Evolutionary conservation across 2,113 vertebrate species (phyloP), one percentile per base, ranked within the genome.

Genomic region (Oncorhynchus tshawytscha): DNA sequence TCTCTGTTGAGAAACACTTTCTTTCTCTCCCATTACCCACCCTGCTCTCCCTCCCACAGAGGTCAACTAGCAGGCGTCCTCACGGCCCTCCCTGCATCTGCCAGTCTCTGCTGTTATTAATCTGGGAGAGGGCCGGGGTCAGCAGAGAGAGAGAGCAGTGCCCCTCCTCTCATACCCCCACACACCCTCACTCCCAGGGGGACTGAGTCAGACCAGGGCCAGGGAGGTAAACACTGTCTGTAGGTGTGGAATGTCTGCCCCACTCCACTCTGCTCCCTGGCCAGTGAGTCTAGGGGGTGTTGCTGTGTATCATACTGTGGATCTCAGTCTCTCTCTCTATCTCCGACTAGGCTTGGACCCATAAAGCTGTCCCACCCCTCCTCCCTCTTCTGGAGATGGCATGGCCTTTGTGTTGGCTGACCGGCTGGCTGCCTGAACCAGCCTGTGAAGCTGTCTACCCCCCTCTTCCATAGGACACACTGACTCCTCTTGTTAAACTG

Each of bases 1-100:
- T 82, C 80, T 84, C 78, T 78, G 70, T 75, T 70, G 78, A 89
- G 80, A 85, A 85, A 54, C 31, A 62, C 45, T 67, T 59, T 83
- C 72, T 83, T 83, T 88, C 72, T 77, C 78, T 60, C 20, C 27
- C 5, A 29, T 67, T 66, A 66, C 77, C 67, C 81, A 13, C 73
- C 60, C 80, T 71, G 71, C 78, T 86, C 78, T 80, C 78, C 82
- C 85, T 89, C 86, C 86, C 84, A 88, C 82, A 80, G 86, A 88
- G 91, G 89, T 93, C 89, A 92, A 70, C 49, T 78, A 86, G 78
- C 79, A 88, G 84, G 86, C 84, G 68, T 81, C 73, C 84, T 78
- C 76, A 64, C 60, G 70, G 76, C 49, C 45, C 81, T 87, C 76
- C 51, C 79, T 80, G 69, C 85, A 90, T 91, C 89, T 90, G 87